These are phyloP conservation scores for Oconnorella tubifera DNA, from an alignment of 2,888 invertebrate genomes.

Conservation along the genomic window DNA sequence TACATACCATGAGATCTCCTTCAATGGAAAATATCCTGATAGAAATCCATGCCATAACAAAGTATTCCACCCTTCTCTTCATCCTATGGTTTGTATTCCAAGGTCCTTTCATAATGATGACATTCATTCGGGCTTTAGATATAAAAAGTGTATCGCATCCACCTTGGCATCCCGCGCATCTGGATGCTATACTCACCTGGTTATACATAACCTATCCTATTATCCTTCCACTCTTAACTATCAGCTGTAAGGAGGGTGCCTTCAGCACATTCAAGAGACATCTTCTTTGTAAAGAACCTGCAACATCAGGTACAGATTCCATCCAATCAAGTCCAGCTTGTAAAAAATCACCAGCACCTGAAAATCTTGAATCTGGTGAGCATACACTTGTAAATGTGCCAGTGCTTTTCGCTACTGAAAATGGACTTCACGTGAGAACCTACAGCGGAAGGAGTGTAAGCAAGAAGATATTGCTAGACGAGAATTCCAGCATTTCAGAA, in stretches of 20 bases:
- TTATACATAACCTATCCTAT: background rate
- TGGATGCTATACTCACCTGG: background rate
- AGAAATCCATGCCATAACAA: background rate
- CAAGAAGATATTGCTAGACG: background rate
- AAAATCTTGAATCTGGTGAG: no score
- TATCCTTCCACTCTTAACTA: background rate
- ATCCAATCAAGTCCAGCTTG: no score
- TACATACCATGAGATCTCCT: background rate
- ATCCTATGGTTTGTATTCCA: background rate
- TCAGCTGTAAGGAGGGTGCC: background rate
- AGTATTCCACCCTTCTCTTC: background rate
- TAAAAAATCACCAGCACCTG: no score
- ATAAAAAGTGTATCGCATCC: background rate
- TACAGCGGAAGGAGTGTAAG: background rate
- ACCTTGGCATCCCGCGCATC: background rate
- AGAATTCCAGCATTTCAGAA: background rate
- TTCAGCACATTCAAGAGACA: no score
- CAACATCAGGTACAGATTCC: no score
- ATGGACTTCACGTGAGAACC: background rate
- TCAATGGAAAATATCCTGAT: background rate
- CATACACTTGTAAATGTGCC: background rate
- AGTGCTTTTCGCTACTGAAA: background rate
- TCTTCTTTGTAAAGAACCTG: no score
- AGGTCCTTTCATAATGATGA: background rate
- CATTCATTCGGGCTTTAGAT: background rate